Evolutionary conservation across 1,140 invertebrate species (phyloP).

Genomic region (Zaprionus tsacasi): DNA sequence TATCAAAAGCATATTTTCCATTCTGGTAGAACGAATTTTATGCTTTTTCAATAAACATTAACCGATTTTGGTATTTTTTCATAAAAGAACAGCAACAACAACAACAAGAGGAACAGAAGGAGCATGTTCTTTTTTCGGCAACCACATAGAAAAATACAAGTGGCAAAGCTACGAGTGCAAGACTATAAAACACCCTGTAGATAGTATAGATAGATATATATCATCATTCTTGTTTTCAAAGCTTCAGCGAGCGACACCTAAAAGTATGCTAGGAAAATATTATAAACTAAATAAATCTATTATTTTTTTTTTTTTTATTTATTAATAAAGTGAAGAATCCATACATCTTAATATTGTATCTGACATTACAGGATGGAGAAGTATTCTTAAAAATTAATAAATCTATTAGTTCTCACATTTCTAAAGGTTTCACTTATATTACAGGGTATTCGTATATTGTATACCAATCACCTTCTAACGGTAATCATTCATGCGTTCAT

Average conservation of each 20-base stretch:
- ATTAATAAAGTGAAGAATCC: too few relatives aligned
- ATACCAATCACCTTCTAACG: slow-evolving; percentile 46
- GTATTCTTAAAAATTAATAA: too few relatives aligned
- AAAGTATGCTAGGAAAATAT: background rate
- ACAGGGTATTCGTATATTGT: slow-evolving; percentile 47
- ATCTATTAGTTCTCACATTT: background rate
- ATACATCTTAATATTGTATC: too few relatives aligned
- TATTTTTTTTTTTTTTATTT: too few relatives aligned
- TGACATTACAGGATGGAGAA: too few relatives aligned
- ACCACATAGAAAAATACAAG: slow-evolving; percentile 31
- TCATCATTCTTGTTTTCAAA: background rate
- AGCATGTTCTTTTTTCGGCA: slow-evolving; percentile 21
- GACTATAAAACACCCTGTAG: slow-evolving; percentile 19
- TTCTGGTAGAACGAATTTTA: slow-evolving; percentile 84
- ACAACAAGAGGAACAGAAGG: slow-evolving; percentile 10
- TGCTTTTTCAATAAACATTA: slow-evolving; percentile 84
- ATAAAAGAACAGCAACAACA: slow-evolving; percentile 54
- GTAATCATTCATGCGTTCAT: slow-evolving; percentile 81
- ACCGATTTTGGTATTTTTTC: slow-evolving; percentile 84
- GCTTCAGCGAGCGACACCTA: too few relatives aligned
- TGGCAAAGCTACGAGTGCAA: slow-evolving; percentile 1
- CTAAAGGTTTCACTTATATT: background rate
- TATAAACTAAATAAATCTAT: too few relatives aligned
- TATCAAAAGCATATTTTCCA: slow-evolving; percentile 84
- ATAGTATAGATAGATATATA: background rate